These are phyloP conservation scores for Leptinotarsa rubiginosa DNA, from an alignment of 2,888 invertebrate species.

Conservation along the genomic window DNA sequence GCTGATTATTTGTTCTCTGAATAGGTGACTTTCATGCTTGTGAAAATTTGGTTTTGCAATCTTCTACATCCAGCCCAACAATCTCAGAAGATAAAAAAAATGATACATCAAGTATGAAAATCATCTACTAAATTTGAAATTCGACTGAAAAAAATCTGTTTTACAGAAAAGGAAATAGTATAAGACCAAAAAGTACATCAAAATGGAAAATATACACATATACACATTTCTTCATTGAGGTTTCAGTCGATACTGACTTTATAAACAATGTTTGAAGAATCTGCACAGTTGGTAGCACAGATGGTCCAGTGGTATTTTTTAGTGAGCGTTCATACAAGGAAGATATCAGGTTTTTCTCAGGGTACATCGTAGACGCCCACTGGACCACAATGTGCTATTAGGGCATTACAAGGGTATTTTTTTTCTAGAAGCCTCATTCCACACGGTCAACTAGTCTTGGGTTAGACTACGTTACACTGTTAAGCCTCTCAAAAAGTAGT, in stretches of 20 bases:
- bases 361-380: conserved; percentile 27
- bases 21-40: background rate
- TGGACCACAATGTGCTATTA: conserved; percentile 43
- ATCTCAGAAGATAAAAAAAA: background rate
- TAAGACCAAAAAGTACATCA: background rate
- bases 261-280: background rate
- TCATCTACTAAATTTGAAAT: background rate
- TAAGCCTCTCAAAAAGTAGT: conserved; percentile 51
- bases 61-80: background rate
- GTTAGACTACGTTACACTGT: conserved; percentile 60
- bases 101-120: background rate
- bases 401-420: conserved; percentile 56
- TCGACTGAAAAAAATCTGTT: background rate
- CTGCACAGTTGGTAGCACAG: conserved; percentile 25
- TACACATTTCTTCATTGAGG: background rate
- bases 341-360: background rate
- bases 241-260: too few species aligned
- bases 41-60: background rate
- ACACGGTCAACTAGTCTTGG: conserved; percentile 63
- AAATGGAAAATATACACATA: background rate
- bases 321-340: background rate
- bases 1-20: background rate
- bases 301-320: conserved; percentile 35
- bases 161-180: background rate
- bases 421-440: conserved; percentile 65